Evolutionary conservation across 1,140 invertebrate species (phyloP).

Genomic region (Atta texana): DNA sequence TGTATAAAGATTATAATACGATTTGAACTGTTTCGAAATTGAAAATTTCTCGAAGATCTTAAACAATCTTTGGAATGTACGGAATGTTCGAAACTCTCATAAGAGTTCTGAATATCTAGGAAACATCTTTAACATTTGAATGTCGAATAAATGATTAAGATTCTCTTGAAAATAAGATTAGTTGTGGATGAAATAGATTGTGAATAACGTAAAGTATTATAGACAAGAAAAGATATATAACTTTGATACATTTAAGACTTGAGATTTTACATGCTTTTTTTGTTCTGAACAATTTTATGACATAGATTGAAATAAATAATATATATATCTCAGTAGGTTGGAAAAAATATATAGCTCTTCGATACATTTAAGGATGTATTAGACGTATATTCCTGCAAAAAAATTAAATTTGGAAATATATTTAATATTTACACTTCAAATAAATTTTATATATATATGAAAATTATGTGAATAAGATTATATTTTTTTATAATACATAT

Average conservation of each 20-base stretch:
- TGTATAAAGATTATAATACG: neutral
- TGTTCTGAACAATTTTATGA: too few relatives aligned
- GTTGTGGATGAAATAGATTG: neutral
- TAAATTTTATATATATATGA: too few relatives aligned
- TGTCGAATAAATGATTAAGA: neutral
- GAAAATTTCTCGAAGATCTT: neutral
- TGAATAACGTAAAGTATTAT: neutral
- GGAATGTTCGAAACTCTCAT: neutral
- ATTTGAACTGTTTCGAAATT: constrained; percentile 1
- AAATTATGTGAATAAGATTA: too few relatives aligned
- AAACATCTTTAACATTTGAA: neutral
- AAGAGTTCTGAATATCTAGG: neutral
- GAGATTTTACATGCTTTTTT: too few relatives aligned
- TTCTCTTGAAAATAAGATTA: neutral
- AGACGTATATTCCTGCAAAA: too few relatives aligned
- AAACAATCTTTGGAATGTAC: neutral
- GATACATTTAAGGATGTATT: neutral
- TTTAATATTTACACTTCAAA: too few relatives aligned
- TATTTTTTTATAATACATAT: too few relatives aligned
- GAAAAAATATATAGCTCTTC: neutral
- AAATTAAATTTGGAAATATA: too few relatives aligned
- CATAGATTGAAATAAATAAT: too few relatives aligned
- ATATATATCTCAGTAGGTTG: too few relatives aligned
- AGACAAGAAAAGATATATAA: too few relatives aligned
- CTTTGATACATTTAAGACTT: too few relatives aligned